phyloP scores from a whole-genome alignment of 2,888 invertebrate species.

The Clistopyga incitator region DNA sequence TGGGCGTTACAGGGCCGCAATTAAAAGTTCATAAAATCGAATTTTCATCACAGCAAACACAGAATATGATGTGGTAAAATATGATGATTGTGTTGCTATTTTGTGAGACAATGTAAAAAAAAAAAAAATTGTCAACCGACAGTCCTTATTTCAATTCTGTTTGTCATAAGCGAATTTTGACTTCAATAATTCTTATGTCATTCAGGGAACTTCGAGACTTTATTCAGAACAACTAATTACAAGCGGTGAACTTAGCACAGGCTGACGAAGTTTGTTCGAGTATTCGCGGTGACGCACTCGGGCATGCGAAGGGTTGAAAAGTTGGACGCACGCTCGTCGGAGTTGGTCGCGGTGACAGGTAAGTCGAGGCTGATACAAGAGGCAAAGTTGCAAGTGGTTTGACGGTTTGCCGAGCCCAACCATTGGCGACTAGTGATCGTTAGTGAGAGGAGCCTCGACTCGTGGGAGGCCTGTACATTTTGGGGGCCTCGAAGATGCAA shows the following conservation, averaged over 20 bases:
- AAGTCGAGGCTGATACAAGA: not conserved
- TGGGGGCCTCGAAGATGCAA: not conserved
- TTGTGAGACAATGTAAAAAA: no score
- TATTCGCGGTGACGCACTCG: not conserved
- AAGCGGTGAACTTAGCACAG: not conserved
- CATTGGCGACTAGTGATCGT: slow-evolving; percentile 2
- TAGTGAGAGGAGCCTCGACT: not conserved
- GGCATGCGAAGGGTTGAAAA: not conserved
- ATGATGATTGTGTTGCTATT: no score
- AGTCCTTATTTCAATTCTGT: no score
- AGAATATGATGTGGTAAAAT: no score
- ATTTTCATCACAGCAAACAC: no score
- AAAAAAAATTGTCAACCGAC: no score
- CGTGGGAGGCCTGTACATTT: not conserved
- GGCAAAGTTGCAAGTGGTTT: slow-evolving; percentile 22
- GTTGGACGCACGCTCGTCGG: not conserved
- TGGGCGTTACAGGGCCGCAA: no score
- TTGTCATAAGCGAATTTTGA: no score
- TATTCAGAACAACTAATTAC: not conserved
- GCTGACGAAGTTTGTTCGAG: not conserved
- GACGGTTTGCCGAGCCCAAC: slow-evolving; percentile 27
- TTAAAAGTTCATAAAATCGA: no score
- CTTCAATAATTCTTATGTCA: no score
- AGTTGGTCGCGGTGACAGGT: slow-evolving; percentile 2
- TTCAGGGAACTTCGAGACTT: no score